phyloP scores from a whole-genome alignment of 2,888 invertebrate species.

The Phanerotoma sp. region DNA sequence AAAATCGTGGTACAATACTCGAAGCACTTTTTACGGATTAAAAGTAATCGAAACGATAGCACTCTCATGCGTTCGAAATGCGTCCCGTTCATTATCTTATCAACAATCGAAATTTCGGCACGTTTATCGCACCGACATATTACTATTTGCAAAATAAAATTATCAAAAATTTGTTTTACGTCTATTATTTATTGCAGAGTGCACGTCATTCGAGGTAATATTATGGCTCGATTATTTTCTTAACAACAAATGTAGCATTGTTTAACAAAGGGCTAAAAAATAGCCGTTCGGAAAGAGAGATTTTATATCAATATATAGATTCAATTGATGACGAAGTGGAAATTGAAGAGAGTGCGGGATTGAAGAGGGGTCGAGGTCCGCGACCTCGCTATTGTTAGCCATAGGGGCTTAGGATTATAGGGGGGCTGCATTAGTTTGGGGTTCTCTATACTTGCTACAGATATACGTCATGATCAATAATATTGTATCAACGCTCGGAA shows the following conservation, averaged over 20 bases:
- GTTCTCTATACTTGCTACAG: slow-evolving; percentile 41
- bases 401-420: slow-evolving; percentile 47
- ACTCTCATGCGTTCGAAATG: slow-evolving; percentile 5
- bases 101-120: background rate
- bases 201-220: no score
- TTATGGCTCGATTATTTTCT: no score
- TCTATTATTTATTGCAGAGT: no score
- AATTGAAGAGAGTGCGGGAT: slow-evolving; percentile 34
- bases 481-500: slow-evolving; percentile 38
- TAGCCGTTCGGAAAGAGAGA: background rate
- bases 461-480: slow-evolving; percentile 53
- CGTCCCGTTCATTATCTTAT: slow-evolving; percentile 10
- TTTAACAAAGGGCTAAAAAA: background rate
- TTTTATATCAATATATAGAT: background rate
- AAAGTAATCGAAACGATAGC: slow-evolving; percentile 12
- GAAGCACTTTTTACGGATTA: slow-evolving; percentile 10
- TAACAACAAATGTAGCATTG: no score
- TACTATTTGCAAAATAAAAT: no score
- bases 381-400: slow-evolving; percentile 48
- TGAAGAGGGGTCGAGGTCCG: slow-evolving; percentile 32
- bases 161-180: no score
- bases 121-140: background rate
- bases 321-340: slow-evolving; percentile 38
- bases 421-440: slow-evolving; percentile 39
- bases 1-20: slow-evolving; percentile 10